A percentile compares a stretch with the other conserved stretches of the same genome.
These are phyloP conservation scores for Aythya baeri DNA, from an alignment of 2,113 vertebrate species.

Conservation along the genomic window DNA sequence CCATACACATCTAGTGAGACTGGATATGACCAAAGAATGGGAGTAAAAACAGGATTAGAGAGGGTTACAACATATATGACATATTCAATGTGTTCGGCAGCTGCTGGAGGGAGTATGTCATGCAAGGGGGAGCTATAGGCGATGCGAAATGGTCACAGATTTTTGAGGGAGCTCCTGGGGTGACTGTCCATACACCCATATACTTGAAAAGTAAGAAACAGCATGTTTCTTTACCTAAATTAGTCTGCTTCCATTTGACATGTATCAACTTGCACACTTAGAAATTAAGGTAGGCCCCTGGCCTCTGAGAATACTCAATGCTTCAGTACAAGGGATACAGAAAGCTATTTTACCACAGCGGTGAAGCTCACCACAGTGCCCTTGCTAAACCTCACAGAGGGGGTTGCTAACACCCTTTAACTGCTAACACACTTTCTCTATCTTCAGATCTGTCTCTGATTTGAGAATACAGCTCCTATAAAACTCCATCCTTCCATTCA, in stretches of 20 bases:
- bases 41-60: neutral
- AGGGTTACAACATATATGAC: neutral
- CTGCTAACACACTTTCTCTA: neutral
- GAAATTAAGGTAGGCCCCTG: neutral
- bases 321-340: neutral
- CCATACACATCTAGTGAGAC: neutral
- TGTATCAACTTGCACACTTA: neutral
- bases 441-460: neutral
- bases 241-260: neutral
- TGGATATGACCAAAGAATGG: neutral
- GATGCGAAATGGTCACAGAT: neutral
- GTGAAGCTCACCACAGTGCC: neutral
- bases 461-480: neutral
- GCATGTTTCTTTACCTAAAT: neutral
- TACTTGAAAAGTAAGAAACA: neutral
- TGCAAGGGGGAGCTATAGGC: neutral
- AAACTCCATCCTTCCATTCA: conserved; percentile 17
- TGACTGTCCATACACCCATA: neutral
- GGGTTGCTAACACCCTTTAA: conserved; percentile 9
- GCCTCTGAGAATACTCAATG: neutral
- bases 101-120: neutral
- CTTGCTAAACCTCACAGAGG: neutral
- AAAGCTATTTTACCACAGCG: neutral
- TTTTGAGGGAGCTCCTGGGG: neutral
- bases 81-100: neutral